Base-by-base conservation (phyloP, 2,888 invertebrate genomes). In the Parnassius mnemosyne region DNA sequence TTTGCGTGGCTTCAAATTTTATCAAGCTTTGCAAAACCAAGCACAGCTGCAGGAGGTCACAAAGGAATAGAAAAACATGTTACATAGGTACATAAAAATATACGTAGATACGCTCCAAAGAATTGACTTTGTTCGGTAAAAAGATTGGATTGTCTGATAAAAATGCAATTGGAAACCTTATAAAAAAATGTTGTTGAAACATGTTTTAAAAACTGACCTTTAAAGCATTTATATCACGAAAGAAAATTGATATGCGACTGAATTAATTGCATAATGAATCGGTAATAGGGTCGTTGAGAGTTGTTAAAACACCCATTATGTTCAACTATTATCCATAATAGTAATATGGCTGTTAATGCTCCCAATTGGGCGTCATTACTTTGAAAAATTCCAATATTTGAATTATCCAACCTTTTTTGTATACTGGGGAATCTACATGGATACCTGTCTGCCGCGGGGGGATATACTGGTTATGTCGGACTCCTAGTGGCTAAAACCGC, bases 181-280 rank as follows among this genome's bases (percentile, higher is more conserved):
- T 16, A 9, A 5, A 47, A 52, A 61, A 56, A 61, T 56, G 61
- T 61, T 61, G n/a, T n/a, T 34, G 3, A 56, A n/a, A 10, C 34
- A 47, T 46, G 9, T 56, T 47, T 47, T n/a, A 13, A n/a, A 25
- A 7, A 13, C n/a, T 47, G n/a, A 20, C 11, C 2, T 16, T 10
- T 20, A 44, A 42, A 12, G 41, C 12, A 51, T 5, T 34, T 16
- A 25, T 43, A 50, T 54, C 43, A 25, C 12, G 34, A 34, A 3
- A 25, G 25, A 5, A 25, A 56, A 61, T 52, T 52, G 34, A 61
- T 42, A 46, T 12, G 56, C 43, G 25, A 53, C 50, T 25, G 56
- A 9, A 12, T 60, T 60, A 55, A 55, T 55, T 54, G 10, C n/a
- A 10, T 53, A 57, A 57, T 57, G 53, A 57, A 53, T 61, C 43